Evolutionary conservation across 1,140 invertebrate genomes (phyloP).

Genomic region (Dryas iulia): DNA sequence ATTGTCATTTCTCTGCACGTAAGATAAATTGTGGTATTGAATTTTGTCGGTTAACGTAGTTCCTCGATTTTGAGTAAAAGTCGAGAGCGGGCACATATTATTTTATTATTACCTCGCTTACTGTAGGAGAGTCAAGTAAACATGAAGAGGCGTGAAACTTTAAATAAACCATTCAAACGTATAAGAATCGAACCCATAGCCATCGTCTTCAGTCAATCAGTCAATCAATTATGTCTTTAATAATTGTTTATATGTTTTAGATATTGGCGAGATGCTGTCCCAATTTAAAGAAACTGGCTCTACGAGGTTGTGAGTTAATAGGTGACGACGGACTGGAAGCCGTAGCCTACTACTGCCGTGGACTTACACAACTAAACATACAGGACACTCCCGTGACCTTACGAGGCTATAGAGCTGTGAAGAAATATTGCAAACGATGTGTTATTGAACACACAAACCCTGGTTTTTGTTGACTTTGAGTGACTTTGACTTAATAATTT

Average conservation of each 20-base stretch:
- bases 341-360: constrained; percentile 92
- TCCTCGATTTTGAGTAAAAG: no score
- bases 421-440: constrained; percentile 94
- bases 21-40: no score
- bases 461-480: constrained; percentile 87
- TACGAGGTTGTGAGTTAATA: constrained; percentile 93
- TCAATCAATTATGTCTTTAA: no score
- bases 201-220: no score
- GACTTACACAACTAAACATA: constrained; percentile 93
- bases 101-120: no score
- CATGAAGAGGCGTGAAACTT: no score
- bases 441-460: constrained; percentile 97
- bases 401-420: constrained; percentile 93
- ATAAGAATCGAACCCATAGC: no score
- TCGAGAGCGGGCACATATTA: no score
- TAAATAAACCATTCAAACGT: no score
- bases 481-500: not conserved
- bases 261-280: constrained; percentile 93
- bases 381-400: constrained; percentile 94
- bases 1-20: no score
- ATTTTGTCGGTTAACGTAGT: no score
- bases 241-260: constrained; percentile 38
- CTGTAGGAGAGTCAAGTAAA: no score
- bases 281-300: constrained; percentile 93
- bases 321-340: constrained; percentile 93